These are phyloP conservation scores for Hydrophis major DNA, from an alignment of 2,797 vertebrate genomes.

Conservation along the genomic window DNA sequence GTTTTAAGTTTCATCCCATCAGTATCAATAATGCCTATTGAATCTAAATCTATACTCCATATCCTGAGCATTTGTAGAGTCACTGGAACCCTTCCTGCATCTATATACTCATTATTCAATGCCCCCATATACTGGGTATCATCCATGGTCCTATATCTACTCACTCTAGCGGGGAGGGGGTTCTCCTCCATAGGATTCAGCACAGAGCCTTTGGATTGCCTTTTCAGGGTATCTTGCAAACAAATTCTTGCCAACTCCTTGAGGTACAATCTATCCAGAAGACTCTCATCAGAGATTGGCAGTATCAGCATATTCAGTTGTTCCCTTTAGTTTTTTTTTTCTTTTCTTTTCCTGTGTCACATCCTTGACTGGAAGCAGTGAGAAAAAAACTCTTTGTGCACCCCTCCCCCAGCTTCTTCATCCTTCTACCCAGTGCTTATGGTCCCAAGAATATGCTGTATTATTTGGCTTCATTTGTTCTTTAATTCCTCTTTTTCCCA, in stretches of 20 bases:
- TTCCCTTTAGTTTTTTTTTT: not conserved
- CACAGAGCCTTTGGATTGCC: not conserved
- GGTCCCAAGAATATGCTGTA: not conserved
- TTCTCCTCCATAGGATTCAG: not conserved
- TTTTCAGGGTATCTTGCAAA: not conserved
- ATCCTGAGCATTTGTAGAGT: not conserved
- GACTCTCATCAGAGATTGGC: not conserved
- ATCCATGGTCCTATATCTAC: not conserved
- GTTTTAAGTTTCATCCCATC: not conserved
- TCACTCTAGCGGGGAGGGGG: accelerated
- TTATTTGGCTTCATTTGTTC: not conserved
- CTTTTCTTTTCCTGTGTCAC: not conserved
- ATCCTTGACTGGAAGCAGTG: not conserved
- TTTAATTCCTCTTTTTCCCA: not conserved
- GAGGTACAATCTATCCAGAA: not conserved
- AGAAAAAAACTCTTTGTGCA: not conserved
- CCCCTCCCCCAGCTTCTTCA: not conserved
- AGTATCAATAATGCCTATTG: not conserved
- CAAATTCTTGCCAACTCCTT: not conserved
- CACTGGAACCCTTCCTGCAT: not conserved
- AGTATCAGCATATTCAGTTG: not conserved
- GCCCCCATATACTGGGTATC: not conserved
- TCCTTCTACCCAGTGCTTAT: not conserved
- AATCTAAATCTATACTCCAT: not conserved
- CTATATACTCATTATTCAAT: not conserved